phyloP scores from a whole-genome alignment of 2,113 vertebrate species.

The Pterocles burchelli region DNA sequence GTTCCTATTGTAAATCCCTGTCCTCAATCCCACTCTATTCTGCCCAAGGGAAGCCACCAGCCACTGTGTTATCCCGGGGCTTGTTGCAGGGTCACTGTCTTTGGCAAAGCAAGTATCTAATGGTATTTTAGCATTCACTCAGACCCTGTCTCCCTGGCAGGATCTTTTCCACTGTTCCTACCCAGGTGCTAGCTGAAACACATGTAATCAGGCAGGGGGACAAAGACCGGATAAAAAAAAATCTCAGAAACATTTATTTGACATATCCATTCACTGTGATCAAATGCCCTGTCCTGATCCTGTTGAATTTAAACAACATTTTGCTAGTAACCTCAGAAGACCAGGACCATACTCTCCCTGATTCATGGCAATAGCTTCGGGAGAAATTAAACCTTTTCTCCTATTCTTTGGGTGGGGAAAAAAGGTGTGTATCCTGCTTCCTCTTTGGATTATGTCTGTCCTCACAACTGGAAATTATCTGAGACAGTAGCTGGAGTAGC shows the following conservation, averaged over 20 bases:
- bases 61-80: background rate
- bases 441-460: background rate
- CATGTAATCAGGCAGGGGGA: background rate
- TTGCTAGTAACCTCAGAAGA: background rate
- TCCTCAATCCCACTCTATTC: background rate
- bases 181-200: background rate
- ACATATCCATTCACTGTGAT: background rate
- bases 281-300: background rate
- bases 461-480: background rate
- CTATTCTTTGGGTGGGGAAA: background rate
- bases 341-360: background rate
- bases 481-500: background rate
- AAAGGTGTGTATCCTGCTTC: background rate
- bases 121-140: background rate
- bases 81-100: background rate
- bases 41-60: background rate
- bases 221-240: background rate
- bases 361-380: background rate
- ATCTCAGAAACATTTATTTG: background rate
- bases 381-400: background rate
- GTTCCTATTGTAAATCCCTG: background rate
- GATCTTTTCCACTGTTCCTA: background rate
- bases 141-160: background rate
- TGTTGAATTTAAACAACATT: background rate
- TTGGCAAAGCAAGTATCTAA: background rate